Evolutionary conservation across 1,140 invertebrate genomes (phyloP).

Genomic region (Habropoda laboriosa): DNA sequence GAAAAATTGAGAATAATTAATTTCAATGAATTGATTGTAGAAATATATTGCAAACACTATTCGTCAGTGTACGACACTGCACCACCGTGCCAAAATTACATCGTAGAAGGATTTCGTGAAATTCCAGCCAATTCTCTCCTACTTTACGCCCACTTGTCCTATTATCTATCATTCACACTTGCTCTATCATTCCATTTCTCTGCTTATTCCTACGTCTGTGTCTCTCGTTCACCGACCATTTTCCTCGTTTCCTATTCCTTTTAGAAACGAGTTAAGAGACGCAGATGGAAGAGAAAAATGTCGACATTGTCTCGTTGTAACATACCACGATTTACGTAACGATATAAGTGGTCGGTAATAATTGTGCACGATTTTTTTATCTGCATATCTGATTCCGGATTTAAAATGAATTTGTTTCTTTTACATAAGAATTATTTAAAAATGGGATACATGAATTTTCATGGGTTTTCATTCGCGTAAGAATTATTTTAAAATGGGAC

Average conservation of each 20-base stretch:
- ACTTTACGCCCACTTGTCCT: conserved; percentile 31
- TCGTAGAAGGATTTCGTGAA: conserved; percentile 5
- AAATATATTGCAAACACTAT: not conserved
- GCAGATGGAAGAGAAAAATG: not conserved
- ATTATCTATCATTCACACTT: conserved; percentile 22
- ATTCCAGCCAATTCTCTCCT: conserved; percentile 8
- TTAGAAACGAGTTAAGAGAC: not conserved
- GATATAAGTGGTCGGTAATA: not conserved
- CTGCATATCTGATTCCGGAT: too few species aligned
- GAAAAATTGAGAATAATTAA: too few species aligned
- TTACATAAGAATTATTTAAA: too few species aligned
- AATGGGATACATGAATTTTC: too few species aligned
- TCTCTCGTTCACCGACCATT: not conserved
- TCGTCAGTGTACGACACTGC: not conserved
- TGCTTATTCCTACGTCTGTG: not conserved
- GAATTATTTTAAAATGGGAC: too few species aligned
- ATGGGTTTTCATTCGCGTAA: too few species aligned
- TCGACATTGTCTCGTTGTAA: not conserved
- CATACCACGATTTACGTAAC: not conserved
- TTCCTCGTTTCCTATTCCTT: conserved; percentile 17
- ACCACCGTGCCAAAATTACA: not conserved
- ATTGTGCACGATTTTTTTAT: not conserved
- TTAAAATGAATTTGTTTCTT: too few species aligned
- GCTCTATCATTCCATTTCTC: conserved; percentile 9
- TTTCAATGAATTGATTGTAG: too few species aligned